phyloP scores from a whole-genome alignment of 2,888 invertebrate genomes.

The Zaprionus bogoriensis region DNA sequence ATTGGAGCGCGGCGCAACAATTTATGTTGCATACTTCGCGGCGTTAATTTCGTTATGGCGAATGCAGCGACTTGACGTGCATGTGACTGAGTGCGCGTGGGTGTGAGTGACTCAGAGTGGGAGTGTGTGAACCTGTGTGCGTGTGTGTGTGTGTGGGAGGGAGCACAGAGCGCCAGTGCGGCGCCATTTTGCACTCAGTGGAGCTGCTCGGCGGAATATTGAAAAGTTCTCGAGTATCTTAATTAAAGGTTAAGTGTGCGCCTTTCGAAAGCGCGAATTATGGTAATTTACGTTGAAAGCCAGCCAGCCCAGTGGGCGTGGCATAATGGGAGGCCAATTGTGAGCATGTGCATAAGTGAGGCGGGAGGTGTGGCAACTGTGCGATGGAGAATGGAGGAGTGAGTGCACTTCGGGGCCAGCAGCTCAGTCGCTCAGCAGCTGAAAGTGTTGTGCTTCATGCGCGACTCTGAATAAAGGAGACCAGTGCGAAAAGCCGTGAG shows the following conservation, averaged over 20 bases:
- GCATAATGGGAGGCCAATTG: not conserved
- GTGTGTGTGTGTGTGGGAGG: constrained; percentile 11
- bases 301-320: constrained; percentile 37
- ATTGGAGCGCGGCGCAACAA: constrained; percentile 69
- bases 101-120: constrained; percentile 14
- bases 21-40: constrained; percentile 71
- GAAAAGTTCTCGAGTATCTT: constrained; percentile 72
- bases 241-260: constrained; percentile 72
- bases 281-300: constrained; percentile 70
- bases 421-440: constrained; percentile 5
- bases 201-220: constrained; percentile 59
- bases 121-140: not conserved
- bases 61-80: constrained; percentile 62
- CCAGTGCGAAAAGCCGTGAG: too few species aligned
- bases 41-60: constrained; percentile 74
- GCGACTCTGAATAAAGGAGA: too few species aligned
- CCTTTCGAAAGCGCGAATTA: constrained; percentile 65
- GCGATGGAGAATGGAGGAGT: not conserved
- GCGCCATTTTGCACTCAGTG: constrained; percentile 56
- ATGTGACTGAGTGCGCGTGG: constrained; percentile 17
- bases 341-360: constrained; percentile 12
- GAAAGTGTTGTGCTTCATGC: constrained; percentile 1
- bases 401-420: constrained; percentile 9
- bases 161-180: constrained; percentile 36
- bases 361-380: too few species aligned